These are phyloP conservation scores for Frieseomelitta varia DNA, from an alignment of 1,140 invertebrate species.

Conservation along the genomic window DNA sequence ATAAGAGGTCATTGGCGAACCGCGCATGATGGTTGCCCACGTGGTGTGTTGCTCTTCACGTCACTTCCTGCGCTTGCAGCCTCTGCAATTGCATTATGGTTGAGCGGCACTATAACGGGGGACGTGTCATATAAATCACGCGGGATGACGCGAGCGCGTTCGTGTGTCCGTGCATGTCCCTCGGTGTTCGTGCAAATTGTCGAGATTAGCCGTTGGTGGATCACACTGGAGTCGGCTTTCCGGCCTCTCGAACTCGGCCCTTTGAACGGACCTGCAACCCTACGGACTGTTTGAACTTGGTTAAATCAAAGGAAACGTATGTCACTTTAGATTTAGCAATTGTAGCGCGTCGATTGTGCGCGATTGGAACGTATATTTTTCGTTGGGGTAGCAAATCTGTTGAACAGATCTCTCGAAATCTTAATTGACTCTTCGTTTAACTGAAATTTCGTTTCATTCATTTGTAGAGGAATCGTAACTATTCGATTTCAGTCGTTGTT, in stretches of 20 bases:
- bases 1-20: constrained; percentile 51
- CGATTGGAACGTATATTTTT: not conserved
- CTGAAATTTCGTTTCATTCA: too few species aligned
- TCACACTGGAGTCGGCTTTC: constrained; percentile 55
- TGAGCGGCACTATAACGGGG: constrained; percentile 62
- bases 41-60: constrained; percentile 59
- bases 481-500: too few species aligned
- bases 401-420: not conserved
- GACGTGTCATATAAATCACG: constrained; percentile 65
- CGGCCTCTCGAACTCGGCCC: constrained; percentile 6
- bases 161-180: constrained; percentile 44
- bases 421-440: too few species aligned
- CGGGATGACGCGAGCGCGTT: constrained; percentile 56
- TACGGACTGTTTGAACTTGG: not conserved
- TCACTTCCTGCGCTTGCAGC: constrained; percentile 61
- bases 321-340: not conserved
- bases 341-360: not conserved
- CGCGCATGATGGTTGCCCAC: constrained; percentile 48
- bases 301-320: constrained; percentile 40
- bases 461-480: too few species aligned
- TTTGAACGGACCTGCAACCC: not conserved
- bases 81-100: constrained; percentile 61
- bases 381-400: not conserved
- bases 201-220: constrained; percentile 67
- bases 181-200: constrained; percentile 66